phyloP scores from a whole-genome alignment of 2,888 invertebrate genomes.

The Dione juno region DNA sequence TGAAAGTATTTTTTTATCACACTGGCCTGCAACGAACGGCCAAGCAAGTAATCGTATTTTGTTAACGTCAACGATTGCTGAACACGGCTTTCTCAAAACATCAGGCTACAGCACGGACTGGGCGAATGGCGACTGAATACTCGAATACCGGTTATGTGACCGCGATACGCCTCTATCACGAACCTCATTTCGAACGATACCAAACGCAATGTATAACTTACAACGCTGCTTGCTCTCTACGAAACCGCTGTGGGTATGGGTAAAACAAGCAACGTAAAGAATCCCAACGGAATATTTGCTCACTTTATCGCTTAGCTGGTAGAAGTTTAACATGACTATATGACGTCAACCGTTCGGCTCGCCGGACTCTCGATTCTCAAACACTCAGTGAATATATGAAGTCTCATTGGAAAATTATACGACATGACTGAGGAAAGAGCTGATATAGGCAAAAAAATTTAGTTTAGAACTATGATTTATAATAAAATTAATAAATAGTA shows the following conservation, averaged over 20 bases:
- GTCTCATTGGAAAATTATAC: conserved; percentile 73
- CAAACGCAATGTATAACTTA: conserved; percentile 52
- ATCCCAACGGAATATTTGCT: conserved; percentile 42
- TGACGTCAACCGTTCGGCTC: conserved; percentile 82
- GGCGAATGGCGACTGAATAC: conserved; percentile 72
- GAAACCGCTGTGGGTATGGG: conserved; percentile 42
- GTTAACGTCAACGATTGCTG: conserved; percentile 73
- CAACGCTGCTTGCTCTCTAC: conserved; percentile 59
- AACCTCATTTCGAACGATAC: conserved; percentile 53
- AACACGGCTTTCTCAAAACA: conserved; percentile 82
- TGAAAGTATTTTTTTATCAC: conserved; percentile 58
- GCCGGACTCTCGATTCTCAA: conserved; percentile 80
- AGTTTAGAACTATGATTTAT: neutral
- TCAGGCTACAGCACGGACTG: conserved; percentile 63
- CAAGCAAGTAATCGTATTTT: conserved; percentile 73
- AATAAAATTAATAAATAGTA: neutral
- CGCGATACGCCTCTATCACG: conserved; percentile 75
- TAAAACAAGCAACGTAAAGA: conserved; percentile 61
- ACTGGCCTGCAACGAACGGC: conserved; percentile 60
- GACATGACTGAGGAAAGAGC: conserved; percentile 62
- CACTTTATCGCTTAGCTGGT: conserved; percentile 52
- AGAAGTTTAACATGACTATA: conserved; percentile 72
- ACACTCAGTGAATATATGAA: conserved; percentile 69
- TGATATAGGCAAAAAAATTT: neutral
- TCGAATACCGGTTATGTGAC: conserved; percentile 83